Percentiles rank a stretch among this genome's conserved stretches.
Conservation (phyloP, 1,140 invertebrate genomes). For the Belonocnema kinseyi region DNA sequence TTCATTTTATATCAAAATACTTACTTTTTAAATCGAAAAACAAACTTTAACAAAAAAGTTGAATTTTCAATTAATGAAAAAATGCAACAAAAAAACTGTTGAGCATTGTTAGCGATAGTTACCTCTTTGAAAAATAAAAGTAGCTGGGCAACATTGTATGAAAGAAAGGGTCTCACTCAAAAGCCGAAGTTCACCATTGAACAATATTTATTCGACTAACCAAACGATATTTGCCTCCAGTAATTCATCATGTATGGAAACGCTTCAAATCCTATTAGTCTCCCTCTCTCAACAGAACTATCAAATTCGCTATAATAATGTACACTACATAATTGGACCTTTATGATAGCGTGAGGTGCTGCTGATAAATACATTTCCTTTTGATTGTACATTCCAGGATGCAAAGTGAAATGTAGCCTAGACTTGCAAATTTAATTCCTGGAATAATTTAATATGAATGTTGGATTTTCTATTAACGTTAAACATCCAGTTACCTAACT, state of each 20-base stretch:
- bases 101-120: no score
- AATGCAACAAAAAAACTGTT: no score
- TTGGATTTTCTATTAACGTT: background rate
- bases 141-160: no score
- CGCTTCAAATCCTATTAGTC: slow-evolving; percentile 3
- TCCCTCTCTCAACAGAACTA: background rate
- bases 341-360: background rate
- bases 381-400: background rate
- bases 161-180: no score
- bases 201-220: background rate
- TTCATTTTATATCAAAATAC: no score
- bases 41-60: no score
- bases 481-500: slow-evolving; percentile 17
- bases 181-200: background rate
- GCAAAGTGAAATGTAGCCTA: background rate
- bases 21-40: no score
- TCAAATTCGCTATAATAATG: background rate
- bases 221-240: background rate
- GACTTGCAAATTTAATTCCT: slow-evolving; percentile 12
- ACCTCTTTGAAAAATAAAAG: no score
- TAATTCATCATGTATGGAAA: background rate
- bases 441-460: background rate
- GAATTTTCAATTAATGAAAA: no score
- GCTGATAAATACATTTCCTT: background rate
- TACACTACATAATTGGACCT: background rate